Percentiles rank a stretch among this genome's conserved stretches.
These are phyloP conservation scores for Xestia c-nigrum DNA, from an alignment of 2,888 invertebrate species.

Conservation along the genomic window DNA sequence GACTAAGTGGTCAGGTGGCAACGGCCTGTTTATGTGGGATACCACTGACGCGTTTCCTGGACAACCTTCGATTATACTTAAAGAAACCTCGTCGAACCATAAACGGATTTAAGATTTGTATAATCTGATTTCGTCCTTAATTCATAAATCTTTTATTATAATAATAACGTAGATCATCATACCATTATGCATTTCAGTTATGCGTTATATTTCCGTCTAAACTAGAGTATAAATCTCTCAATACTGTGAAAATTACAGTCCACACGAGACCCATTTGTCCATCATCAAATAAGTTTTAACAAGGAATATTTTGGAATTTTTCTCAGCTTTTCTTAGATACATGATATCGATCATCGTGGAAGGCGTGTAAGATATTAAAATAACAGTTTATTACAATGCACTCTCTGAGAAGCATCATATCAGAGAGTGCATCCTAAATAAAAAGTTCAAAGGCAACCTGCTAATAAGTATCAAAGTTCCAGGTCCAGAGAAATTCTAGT, in stretches of 20 bases:
- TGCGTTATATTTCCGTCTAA: background rate
- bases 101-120: conserved; percentile 8
- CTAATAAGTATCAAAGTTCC: background rate
- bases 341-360: background rate
- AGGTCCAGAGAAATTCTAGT: background rate
- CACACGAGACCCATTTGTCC: conserved; percentile 1
- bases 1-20: conserved; percentile 71
- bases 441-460: background rate
- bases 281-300: background rate
- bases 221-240: conserved; percentile 3
- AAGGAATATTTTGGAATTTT: background rate
- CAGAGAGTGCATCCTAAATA: background rate
- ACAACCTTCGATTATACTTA: conserved; percentile 43
- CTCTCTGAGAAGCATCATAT: too few species aligned
- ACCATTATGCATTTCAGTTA: background rate
- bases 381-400: background rate
- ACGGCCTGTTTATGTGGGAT: conserved; percentile 82
- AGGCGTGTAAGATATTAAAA: background rate
- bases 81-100: conserved; percentile 3
- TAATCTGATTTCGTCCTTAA: conserved; percentile 8
- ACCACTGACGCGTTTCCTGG: conserved; percentile 78
- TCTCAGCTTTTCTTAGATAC: background rate
- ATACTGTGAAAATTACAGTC: conserved; percentile 8
- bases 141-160: background rate
- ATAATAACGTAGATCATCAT: background rate